phyloP scores from a whole-genome alignment of 1,140 invertebrate species.

The Brachionus plicatilis region DNA sequence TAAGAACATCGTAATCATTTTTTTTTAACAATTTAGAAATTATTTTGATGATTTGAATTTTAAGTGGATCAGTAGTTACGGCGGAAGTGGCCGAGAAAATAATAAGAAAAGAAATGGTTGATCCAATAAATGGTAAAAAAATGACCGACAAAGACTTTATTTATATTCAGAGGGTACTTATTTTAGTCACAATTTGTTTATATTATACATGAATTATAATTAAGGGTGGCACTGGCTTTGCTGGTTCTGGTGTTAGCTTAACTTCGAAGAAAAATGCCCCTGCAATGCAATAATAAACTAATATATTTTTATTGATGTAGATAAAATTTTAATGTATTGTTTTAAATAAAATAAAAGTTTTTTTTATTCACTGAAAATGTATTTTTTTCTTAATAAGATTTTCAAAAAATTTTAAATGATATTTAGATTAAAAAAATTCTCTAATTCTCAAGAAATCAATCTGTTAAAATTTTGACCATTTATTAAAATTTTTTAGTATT shows the following conservation, averaged over 20 bases:
- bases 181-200: not conserved
- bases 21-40: not conserved
- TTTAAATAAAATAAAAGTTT: not conserved
- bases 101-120: constrained; percentile 92
- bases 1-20: constrained; percentile 58
- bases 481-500: too few species aligned
- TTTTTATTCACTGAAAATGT: too few species aligned
- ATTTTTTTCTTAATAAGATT: too few species aligned
- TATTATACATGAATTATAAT: constrained; percentile 41
- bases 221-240: constrained; percentile 87
- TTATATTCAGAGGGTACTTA: constrained; percentile 71
- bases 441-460: too few species aligned
- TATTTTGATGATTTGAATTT: constrained; percentile 45
- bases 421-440: too few species aligned
- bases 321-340: not conserved
- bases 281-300: constrained; percentile 60
- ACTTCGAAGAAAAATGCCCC: constrained; percentile 77
- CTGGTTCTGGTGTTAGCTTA: constrained; percentile 74
- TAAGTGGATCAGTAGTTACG: constrained; percentile 86
- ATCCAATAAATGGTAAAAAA: constrained; percentile 80
- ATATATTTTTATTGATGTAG: not conserved
- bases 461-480: too few species aligned
- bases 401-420: too few species aligned
- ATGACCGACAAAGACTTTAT: constrained; percentile 90
- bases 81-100: constrained; percentile 92